Conservation (phyloP, 1,140 invertebrate genomes). For the Ceratina australensis region DNA sequence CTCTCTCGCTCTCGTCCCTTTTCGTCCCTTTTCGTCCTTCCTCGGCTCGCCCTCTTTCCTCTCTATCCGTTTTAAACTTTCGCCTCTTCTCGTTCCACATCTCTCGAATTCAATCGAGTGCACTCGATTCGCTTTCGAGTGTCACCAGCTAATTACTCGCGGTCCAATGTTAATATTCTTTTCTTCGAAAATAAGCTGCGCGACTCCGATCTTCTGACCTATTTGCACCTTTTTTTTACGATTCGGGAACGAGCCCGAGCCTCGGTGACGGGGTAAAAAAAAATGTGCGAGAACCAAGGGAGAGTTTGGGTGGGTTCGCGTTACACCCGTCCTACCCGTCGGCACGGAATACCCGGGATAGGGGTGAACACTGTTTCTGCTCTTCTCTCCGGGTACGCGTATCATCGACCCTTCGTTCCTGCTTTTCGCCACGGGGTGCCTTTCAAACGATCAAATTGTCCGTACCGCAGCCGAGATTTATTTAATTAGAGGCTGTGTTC, state of each 20-base stretch:
- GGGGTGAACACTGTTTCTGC: conserved; percentile 55
- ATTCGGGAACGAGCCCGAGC: not conserved
- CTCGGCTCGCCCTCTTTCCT: conserved; percentile 51
- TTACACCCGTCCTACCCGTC: conserved; percentile 72
- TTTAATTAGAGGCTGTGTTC: conserved; percentile 62
- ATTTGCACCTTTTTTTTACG: not conserved
- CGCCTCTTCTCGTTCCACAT: not conserved
- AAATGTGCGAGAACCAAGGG: conserved; percentile 46
- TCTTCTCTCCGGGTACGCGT: conserved; percentile 37
- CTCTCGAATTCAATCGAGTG: too few species aligned
- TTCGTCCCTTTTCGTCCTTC: not conserved
- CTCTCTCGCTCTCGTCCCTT: conserved; percentile 28
- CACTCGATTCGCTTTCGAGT: too few species aligned
- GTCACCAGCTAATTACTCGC: too few species aligned
- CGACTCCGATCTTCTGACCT: too few species aligned
- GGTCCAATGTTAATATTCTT: too few species aligned
- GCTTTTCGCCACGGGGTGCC: conserved; percentile 47
- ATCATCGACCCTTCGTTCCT: conserved; percentile 56
- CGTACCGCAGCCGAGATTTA: conserved; percentile 64
- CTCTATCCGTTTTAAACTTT: not conserved
- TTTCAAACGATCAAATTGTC: conserved; percentile 70
- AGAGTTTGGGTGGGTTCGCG: conserved; percentile 65
- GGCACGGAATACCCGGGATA: conserved; percentile 62
- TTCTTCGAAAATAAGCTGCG: too few species aligned
- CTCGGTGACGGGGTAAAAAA: conserved; percentile 32